A percentile compares a stretch with the other conserved stretches of the same genome.
These are phyloP conservation scores for Tinea pellionella DNA, from an alignment of 2,888 invertebrate species.

Conservation along the genomic window DNA sequence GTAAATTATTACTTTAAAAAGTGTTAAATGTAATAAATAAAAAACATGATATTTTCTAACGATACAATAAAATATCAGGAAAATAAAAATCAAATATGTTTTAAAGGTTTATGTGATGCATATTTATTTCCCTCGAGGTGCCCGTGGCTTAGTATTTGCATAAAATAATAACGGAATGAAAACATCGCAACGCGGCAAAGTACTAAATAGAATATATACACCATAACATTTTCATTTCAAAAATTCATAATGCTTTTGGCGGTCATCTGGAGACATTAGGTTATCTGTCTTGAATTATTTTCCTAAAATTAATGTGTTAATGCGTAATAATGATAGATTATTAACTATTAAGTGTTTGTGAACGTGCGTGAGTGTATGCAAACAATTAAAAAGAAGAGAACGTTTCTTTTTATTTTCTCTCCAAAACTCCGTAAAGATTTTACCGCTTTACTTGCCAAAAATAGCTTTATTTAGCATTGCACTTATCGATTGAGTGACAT, in stretches of 20 bases:
- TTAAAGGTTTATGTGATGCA: slow-evolving; percentile 11
- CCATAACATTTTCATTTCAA: neutral
- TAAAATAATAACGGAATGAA: slow-evolving; percentile 20
- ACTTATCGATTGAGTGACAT: no score
- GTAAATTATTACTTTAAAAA: neutral
- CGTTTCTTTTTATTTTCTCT: no score
- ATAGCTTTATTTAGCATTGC: no score
- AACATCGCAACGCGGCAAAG: neutral
- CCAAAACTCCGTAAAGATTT: no score
- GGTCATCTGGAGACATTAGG: no score
- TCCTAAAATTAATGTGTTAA: no score
- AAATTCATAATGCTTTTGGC: neutral
- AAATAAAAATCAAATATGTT: slow-evolving; percentile 12
- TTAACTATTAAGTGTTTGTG: no score
- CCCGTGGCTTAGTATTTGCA: slow-evolving; percentile 21
- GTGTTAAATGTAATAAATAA: neutral
- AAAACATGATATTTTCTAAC: neutral
- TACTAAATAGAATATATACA: neutral
- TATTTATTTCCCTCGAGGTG: slow-evolving; percentile 24
- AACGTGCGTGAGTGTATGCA: no score
- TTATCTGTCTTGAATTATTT: no score
- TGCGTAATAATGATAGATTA: no score
- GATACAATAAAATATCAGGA: slow-evolving; percentile 3
- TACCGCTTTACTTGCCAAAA: no score
- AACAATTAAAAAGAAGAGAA: no score